Base-by-base conservation (phyloP, 2,113 vertebrate species). In the Rostratula benghalensis region DNA sequence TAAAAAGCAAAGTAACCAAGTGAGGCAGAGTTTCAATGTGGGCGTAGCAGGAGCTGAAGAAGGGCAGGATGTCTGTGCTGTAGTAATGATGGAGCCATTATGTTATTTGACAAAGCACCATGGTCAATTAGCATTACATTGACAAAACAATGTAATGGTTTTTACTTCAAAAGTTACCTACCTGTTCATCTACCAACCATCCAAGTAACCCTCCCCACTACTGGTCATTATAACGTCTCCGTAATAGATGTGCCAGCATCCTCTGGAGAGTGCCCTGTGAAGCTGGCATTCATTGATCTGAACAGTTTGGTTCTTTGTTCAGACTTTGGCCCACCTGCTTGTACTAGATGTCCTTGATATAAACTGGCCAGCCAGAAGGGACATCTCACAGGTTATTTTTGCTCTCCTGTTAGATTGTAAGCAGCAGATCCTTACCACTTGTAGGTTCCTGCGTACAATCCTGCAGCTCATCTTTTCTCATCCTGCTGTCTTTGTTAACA, bases 91-190 rank as follows among this genome's bases (percentile, higher is more conserved):
- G 25, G 23, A 80, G 14, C 21, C 1, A 1, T 24, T 81, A 16
- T 1, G 4, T 71, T 28, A 20, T 71, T 31, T 75, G 48, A 43
- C 35, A 81, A 61, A 23, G 68, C 50, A 31, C 12, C 11, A 3
- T 1, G 2, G 18, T 78, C 50, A 71, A 51, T 51, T 59, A 75
- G 25, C 53, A 39, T 31, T 53, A 68, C 0, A 0, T n/a, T 81
- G 59, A 24, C 31, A 33, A 50, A 63, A 63, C n/a, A n/a, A n/a
- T n/a, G n/a, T n/a, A n/a, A n/a, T n/a, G n/a, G n/a, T n/a, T n/a
- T 22, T 54, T 63, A 33, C 25, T 16, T 45, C 22, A 28, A 37
- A 77, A 50, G 7, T 8, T 9, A 46, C 19, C 19, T 46, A n/a
- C 27, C 4, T 27, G 13, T 71, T 61, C 31, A 21, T 70, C 37